phyloP scores from a whole-genome alignment of 1,140 invertebrate species.

The Atopsyche davidsoni region DNA sequence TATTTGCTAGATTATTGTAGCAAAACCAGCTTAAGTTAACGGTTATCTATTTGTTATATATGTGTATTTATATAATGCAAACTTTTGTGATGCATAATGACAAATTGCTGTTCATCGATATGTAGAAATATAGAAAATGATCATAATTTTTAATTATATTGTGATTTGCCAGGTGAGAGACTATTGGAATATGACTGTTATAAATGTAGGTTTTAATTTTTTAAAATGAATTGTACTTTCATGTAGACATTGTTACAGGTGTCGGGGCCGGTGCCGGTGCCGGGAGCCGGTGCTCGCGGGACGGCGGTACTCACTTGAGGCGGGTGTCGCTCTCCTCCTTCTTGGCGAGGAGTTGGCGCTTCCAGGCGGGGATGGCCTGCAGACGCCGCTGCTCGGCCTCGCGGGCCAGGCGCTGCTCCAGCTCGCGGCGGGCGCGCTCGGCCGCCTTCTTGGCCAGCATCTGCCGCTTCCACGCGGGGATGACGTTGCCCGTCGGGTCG shows the following conservation, averaged over 20 bases:
- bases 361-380: conserved; percentile 87
- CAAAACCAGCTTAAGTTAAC: too few species aligned
- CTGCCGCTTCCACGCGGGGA: conserved; percentile 90
- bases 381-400: conserved; percentile 82
- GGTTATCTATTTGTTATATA: too few species aligned
- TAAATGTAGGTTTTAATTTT: background rate
- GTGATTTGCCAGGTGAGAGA: too few species aligned
- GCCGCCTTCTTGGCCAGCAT: conserved; percentile 91
- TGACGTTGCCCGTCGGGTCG: conserved; percentile 80
- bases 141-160: too few species aligned
- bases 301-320: conserved; percentile 54
- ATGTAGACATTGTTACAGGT: too few species aligned
- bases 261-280: too few species aligned
- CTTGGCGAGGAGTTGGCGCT: conserved; percentile 76
- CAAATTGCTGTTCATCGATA: too few species aligned
- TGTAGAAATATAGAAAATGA: too few species aligned
- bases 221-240: background rate
- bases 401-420: conserved; percentile 74
- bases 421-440: conserved; percentile 82
- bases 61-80: too few species aligned
- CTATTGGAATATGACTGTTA: too few species aligned
- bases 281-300: background rate
- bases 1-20: too few species aligned
- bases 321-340: conserved; percentile 71
- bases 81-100: too few species aligned